These are phyloP conservation scores for Conus betulinus DNA, from an alignment of 1,140 invertebrate species.

Conservation along the genomic window DNA sequence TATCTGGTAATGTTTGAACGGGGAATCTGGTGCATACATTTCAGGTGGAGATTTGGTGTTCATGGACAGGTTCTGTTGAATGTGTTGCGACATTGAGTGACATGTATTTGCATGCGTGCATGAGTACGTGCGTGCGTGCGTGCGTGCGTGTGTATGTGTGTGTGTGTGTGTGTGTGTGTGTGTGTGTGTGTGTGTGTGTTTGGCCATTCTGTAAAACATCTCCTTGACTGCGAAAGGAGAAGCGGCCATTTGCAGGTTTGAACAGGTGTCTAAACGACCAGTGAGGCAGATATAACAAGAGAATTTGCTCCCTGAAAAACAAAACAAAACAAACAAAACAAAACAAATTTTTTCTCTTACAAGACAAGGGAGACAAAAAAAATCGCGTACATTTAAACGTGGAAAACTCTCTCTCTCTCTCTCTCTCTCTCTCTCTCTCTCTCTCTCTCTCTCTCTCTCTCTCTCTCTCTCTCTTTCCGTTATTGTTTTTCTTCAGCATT, in stretches of 20 bases:
- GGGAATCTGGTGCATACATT: no score
- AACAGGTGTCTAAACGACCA: background rate
- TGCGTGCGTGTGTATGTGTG: no score
- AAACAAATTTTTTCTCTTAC: background rate
- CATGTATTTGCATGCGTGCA: no score
- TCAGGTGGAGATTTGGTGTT: no score
- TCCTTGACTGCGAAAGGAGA: background rate
- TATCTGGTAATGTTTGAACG: no score
- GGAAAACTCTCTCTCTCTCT: background rate
- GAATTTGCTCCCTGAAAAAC: background rate
- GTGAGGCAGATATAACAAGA: background rate
- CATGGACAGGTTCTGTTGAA: no score
- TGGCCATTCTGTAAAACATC: background rate
- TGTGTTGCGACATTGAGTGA: no score
- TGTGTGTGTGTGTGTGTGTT: background rate
- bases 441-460: conserved; percentile 5
- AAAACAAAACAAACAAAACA: no score
- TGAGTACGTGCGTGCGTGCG: no score
- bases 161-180: background rate
- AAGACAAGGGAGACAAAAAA: background rate
- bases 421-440: conserved; percentile 35
- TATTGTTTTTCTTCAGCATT: background rate
- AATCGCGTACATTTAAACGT: background rate
- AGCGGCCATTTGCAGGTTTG: background rate
- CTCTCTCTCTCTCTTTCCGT: conserved; percentile 3